These are phyloP conservation scores for Nipponia nippon DNA, from an alignment of 2,113 vertebrate species.

Conservation along the genomic window DNA sequence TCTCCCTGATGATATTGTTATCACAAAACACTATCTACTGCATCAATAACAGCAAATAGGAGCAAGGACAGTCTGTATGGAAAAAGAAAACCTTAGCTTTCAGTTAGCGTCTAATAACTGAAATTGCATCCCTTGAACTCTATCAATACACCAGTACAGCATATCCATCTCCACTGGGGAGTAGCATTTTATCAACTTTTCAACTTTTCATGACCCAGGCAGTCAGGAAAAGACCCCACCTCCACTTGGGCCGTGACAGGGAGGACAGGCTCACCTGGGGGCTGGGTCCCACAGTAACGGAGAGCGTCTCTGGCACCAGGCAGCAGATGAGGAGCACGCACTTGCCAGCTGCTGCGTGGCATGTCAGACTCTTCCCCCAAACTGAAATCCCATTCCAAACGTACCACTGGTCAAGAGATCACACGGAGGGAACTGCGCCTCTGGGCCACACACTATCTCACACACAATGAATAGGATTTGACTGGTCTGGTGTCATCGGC, in stretches of 20 bases:
- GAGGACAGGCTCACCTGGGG: not conserved
- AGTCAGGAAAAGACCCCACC: not conserved
- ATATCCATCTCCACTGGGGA: not conserved
- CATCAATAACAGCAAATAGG: not conserved
- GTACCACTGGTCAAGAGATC: not conserved
- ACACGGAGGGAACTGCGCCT: not conserved
- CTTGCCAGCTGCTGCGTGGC: not conserved
- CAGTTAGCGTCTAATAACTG: not conserved
- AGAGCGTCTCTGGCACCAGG: not conserved
- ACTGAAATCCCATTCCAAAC: not conserved
- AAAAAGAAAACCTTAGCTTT: not conserved
- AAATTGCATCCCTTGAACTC: not conserved
- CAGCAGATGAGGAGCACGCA: not conserved
- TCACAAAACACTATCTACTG: not conserved
- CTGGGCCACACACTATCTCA: not conserved
- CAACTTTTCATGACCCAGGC: not conserved
- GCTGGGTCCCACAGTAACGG: not conserved
- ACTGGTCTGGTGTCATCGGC: not conserved
- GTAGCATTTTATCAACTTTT: not conserved
- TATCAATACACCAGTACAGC: not conserved
- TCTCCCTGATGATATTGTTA: slow-evolving; percentile 8
- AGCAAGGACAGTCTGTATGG: not conserved
- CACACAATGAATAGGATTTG: not conserved
- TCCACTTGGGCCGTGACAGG: not conserved
- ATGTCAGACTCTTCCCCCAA: not conserved